Evolutionary conservation across 2,888 invertebrate species (phyloP), one percentile per base, ranked within the genome.

Genomic region (Hirtodrosophila trivittata): DNA sequence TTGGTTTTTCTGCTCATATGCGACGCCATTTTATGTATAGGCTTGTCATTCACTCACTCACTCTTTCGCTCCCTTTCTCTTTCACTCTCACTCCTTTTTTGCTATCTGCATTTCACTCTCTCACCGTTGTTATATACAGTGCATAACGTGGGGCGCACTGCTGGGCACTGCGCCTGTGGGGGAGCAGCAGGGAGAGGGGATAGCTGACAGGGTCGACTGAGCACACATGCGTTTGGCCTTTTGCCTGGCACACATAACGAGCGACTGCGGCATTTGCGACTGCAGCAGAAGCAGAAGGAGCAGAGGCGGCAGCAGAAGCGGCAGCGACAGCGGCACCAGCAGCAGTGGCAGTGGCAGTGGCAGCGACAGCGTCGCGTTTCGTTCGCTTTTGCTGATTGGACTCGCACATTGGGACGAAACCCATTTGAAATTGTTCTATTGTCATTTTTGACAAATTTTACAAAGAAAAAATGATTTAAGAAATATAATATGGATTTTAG

Each of bases 221-320:
- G 39, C 70, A 68, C 54, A 73, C 70, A 70, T 72, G 69, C 70
- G 74, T 85, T 82, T 80, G 80, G 86, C 83, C 80, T 86, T 80
- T 80, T 80, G 83, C 80, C 80, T 85, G 78, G 78, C 78, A 85
- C 78, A 80, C 68, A 85, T 85, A 80, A 72, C 78, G 30, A 57
- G 42, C 42, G 30, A 26, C 42, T 49, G 49, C 32, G 18, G 26
- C 45, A 39, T 39, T 38, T 45, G 47, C 57, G 56, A 3, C 56
- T 13, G 41, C 45, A 47, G 56, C 57, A 32, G 41, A 56, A 30
- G 5, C 58, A 42, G 18, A 32, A 12, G 38, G 37, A 14, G 14
- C 43, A 42, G 38, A n/a, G n/a, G 41, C 65, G 35, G 5, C 58
- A 42, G 18, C 38, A 12, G 38, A 37, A 14, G 14, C 43, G 42